These are phyloP conservation scores for Muschampia plurimacula DNA, from an alignment of 2,888 invertebrate species.

Conservation along the genomic window DNA sequence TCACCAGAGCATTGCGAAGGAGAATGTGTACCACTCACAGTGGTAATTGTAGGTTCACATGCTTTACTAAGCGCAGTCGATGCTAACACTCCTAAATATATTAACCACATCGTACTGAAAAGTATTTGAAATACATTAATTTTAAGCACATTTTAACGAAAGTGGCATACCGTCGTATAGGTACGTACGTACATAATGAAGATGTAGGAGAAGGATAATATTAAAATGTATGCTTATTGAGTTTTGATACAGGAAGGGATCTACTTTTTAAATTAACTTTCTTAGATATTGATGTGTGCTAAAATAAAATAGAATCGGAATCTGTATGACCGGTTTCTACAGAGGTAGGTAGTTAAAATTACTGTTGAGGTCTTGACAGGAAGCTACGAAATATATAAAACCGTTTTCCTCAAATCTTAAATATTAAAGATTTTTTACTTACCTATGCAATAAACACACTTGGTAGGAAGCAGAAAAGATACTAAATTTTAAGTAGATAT, in stretches of 20 bases:
- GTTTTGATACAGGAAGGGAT: no score
- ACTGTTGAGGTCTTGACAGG: background rate
- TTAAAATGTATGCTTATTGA: no score
- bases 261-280: no score
- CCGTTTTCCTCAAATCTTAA: background rate
- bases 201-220: background rate
- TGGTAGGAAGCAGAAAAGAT: background rate
- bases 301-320: background rate
- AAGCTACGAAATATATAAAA: background rate
- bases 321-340: slow-evolving; percentile 1
- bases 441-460: background rate
- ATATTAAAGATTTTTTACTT: background rate
- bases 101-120: slow-evolving; percentile 21
- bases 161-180: no score
- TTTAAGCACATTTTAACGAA: background rate
- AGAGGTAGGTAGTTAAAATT: background rate
- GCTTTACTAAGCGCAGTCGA: slow-evolving; percentile 1
- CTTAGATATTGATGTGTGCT: background rate
- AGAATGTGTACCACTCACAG: slow-evolving; percentile 70
- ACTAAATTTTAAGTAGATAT: background rate
- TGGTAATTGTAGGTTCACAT: slow-evolving; percentile 19
- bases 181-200: background rate
- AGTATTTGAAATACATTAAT: background rate
- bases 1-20: slow-evolving; percentile 80
- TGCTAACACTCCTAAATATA: background rate